Evolutionary conservation across 2,113 vertebrate species (phyloP), one percentile per base, ranked within the genome.

Genomic region (Phalacrocorax brasilianus): DNA sequence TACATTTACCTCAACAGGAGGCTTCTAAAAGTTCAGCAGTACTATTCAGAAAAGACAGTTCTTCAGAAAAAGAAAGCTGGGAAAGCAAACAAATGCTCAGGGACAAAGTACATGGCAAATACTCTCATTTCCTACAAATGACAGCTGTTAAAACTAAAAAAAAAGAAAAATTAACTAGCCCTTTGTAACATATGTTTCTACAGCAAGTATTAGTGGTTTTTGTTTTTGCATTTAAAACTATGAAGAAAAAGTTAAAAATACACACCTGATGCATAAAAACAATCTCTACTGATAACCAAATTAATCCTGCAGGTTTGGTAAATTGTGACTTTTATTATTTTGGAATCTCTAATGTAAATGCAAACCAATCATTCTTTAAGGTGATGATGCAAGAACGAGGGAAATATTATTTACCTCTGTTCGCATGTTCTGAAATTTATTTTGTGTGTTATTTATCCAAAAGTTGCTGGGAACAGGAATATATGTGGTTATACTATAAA

Each of bases 41-140:
- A 52, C 65, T 76, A 66, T 44, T 92, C 30, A 76, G 47, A 85
- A 84, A 77, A 82, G 52, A 5, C n/a, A 89, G 49, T 33, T 61
- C 50, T 72, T 85, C 49, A 76, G 47, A 77, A 91, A 45, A 85
- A 63, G 72, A 76, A 79, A 91, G 45, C 45, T 88, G n/a, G 53
- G 40, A 96, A 93, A 84, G 83, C 59, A 85, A 91, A 88, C 35
- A 93, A 88, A 82, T 49, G 71, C n/a, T 88, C 45, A 63, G 22
- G 67, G 35, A 55, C 26, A 50, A 73, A 88, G 72, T 76, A 52
- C 72, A 90, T 4, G 11, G 63, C 45, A 92, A 88, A 79, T 70
- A 85, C 19, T 85, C 50, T 85, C 13, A 45, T 62, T 55, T 91
- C 45, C 40, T 79, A 70, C 45, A 93, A 91, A 85, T 53, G 32